Evolutionary conservation across 1,140 invertebrate species (phyloP), one percentile per base, ranked within the genome.

Genomic region (Macrobrachium rosenbergii): DNA sequence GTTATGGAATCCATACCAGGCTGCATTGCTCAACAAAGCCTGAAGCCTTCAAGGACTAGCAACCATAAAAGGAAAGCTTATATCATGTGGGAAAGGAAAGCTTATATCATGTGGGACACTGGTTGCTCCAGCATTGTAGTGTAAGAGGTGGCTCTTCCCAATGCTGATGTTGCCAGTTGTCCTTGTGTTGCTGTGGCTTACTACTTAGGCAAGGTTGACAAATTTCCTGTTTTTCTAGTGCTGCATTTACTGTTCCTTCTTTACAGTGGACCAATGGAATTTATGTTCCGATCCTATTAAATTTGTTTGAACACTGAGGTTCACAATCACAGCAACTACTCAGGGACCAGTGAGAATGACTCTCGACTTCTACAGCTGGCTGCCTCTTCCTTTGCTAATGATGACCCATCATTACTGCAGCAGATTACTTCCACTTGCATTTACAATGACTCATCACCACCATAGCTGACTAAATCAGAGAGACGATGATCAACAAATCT

Each of bases 81-180:
- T 5, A 58, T 88, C 17, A 88, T 82, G 19, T 21, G 86, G 16
- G 17, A 19, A 16, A 62, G 64, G 21, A 69, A 82, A 5, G 82
- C 86, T 11, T 72, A 67, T 14, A 82, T 88, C 59, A 2, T 82
- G 8, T n/a, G 86, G 23, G 79, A 88, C 28, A 76, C 79, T 10
- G 79, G 69, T 6, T 88, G 86, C 59, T 52, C 78, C 19, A 77
- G 58, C 43, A 80, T 88, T 45, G 60, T 88, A 12, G 79, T 82
- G 0, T 82, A 62, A 23, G 69, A 88, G n/a, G 86, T 81, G 45
- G 60, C 60, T 6, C 23, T 87, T 10, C 76, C 85, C 16, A 43
- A 72, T 19, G 28, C n/a, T 12, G 83, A 79, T 59, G 11, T 79
- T 21, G n/a, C 16, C 43, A 28, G 14, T n/a, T 62, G 62, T 59